Base-by-base conservation (phyloP, 2,113 vertebrate species). In the Pristiophorus japonicus region DNA sequence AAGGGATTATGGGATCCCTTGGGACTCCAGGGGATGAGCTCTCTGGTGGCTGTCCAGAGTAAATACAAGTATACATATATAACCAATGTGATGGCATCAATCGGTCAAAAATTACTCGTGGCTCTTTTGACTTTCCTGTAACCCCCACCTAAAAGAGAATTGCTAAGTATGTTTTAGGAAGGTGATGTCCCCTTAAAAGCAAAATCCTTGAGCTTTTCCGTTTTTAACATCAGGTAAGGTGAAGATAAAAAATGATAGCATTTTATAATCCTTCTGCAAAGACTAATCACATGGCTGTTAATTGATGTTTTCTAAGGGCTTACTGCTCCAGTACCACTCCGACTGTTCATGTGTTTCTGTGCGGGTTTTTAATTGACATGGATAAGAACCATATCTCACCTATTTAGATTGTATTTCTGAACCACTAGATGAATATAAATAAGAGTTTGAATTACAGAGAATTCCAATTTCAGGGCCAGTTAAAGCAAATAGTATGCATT, bases 241-340 rank as follows among this genome's bases (percentile, higher is more conserved):
- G 63, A 94, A 67, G n/a, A 94, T 94, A 12, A 27, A 18, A 70
- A 92, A 38, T 12, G 6, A 70, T 16, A 24, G 20, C 38, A 94
- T 94, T 67, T 67, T 45, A 42, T 94, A 73, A 94, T 94, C 93
- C 92, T 47, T 47, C 24, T 94, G 93, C 66, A 94, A 94, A 94
- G 93, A 94, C 24, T 4, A 94, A 47, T 70, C 42, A 70, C 45
- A 11, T 24, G 70, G 27, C 45, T 70, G 93, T 94, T 94, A 94
- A 94, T 94, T 94, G 65, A 42, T 66, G 93, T 94, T 70, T 94
- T 94, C 3, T 73, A 51, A 51, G 66, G 65, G 14, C 93, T 94
- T 94, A 73, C 24, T 70, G 65, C 63, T 51, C 45, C 38, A 51
- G 34, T 73, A 51, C 42, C 59, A n/a, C 63, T 94, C 24, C 27